phyloP scores from a whole-genome alignment of 1,140 invertebrate genomes.

The Caerostris extrusa region DNA sequence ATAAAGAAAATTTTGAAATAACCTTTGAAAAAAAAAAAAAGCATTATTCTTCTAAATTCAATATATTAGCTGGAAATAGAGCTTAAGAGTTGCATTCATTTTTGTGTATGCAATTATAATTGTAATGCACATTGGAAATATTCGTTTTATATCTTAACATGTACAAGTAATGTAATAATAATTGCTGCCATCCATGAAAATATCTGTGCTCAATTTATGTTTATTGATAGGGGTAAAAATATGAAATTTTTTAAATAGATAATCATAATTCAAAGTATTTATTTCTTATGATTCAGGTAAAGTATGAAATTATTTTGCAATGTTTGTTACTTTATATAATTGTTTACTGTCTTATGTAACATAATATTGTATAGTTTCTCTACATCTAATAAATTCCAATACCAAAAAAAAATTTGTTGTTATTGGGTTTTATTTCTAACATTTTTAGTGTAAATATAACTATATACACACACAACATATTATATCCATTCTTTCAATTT shows the following conservation, averaged over 20 bases:
- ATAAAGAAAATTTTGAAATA: background rate
- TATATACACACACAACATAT: no score
- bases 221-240: conserved; percentile 74
- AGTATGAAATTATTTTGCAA: conserved; percentile 57
- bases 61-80: background rate
- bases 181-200: conserved; percentile 59
- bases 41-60: background rate
- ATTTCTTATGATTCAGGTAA: background rate
- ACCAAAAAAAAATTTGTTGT: background rate
- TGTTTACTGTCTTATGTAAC: background rate
- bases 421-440: no score
- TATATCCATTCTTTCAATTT: no score
- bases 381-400: background rate
- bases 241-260: background rate
- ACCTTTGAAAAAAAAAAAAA: background rate
- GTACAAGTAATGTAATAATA: background rate
- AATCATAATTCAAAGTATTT: background rate
- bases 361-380: background rate
- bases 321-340: background rate
- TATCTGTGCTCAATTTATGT: conserved; percentile 78
- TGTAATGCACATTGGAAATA: no score
- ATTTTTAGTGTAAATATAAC: no score
- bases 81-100: background rate
- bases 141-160: background rate
- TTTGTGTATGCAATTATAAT: background rate